These are phyloP conservation scores for Calcarius lapponicus DNA, from an alignment of 2,797 vertebrate species.

Conservation along the genomic window DNA sequence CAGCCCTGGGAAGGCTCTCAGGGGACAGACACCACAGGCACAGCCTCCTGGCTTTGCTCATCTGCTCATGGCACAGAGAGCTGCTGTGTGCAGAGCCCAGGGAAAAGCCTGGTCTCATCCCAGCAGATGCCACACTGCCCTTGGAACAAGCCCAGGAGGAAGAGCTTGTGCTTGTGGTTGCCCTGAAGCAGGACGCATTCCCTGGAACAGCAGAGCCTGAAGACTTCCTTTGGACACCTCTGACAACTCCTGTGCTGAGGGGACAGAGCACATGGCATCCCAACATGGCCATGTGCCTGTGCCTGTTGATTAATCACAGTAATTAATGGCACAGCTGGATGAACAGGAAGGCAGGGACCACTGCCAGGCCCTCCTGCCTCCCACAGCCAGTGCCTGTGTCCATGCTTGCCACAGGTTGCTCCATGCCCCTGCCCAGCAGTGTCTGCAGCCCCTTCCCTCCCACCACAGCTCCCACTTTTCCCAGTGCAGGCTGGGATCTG, in stretches of 20 bases:
- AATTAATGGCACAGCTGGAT: background rate
- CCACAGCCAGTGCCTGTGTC: background rate
- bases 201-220: background rate
- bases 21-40: background rate
- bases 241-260: background rate
- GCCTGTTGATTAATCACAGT: background rate
- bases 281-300: background rate
- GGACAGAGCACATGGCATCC: background rate
- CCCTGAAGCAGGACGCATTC: fast-evolving
- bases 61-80: background rate
- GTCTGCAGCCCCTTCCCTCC: background rate
- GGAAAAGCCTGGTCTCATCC: background rate
- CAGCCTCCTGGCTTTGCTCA: background rate
- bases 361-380: background rate
- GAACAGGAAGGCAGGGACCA: background rate
- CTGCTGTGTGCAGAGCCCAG: background rate
- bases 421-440: background rate
- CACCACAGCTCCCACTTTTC: background rate
- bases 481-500: background rate
- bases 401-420: background rate
- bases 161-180: background rate
- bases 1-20: background rate
- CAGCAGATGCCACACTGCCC: background rate
- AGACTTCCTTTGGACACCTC: background rate
- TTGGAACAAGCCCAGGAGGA: background rate